Evolutionary conservation across 2,888 invertebrate genomes (phyloP).

Genomic region (Tupiocoris notatus): DNA sequence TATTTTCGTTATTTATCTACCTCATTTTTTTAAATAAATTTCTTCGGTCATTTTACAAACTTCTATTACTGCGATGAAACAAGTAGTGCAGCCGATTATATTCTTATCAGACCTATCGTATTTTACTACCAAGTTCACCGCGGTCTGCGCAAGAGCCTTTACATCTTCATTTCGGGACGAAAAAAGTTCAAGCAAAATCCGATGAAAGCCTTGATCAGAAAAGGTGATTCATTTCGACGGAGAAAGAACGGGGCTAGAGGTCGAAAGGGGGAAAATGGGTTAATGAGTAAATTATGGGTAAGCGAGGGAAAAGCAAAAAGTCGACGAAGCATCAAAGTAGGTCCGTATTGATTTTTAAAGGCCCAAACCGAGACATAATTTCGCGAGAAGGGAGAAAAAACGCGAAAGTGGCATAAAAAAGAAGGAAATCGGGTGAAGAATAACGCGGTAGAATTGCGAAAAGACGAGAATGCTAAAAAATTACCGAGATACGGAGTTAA

Average conservation of each 20-base stretch:
- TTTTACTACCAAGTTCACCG: neutral
- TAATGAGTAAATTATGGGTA: slow-evolving; percentile 26
- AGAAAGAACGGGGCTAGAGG: neutral
- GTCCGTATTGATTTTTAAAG: slow-evolving; percentile 13
- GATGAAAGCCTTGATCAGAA: neutral
- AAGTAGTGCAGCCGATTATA: no score
- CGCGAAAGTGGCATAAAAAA: neutral
- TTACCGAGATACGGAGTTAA: neutral
- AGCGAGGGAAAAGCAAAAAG: slow-evolving; percentile 1
- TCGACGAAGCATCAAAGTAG: neutral
- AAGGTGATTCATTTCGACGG: neutral
- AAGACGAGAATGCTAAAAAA: neutral
- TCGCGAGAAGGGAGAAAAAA: neutral
- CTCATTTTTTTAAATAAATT: no score
- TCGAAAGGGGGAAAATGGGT: slow-evolving; percentile 6
- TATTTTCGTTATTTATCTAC: no score
- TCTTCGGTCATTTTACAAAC: no score
- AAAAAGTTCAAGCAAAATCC: neutral
- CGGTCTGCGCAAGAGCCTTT: neutral
- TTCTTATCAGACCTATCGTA: no score
- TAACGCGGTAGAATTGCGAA: neutral
- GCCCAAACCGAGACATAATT: neutral
- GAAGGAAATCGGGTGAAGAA: neutral
- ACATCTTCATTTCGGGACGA: neutral
- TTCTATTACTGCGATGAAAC: no score